Conservation (phyloP, 2,888 invertebrate species). For the Sesia apiformis region DNA sequence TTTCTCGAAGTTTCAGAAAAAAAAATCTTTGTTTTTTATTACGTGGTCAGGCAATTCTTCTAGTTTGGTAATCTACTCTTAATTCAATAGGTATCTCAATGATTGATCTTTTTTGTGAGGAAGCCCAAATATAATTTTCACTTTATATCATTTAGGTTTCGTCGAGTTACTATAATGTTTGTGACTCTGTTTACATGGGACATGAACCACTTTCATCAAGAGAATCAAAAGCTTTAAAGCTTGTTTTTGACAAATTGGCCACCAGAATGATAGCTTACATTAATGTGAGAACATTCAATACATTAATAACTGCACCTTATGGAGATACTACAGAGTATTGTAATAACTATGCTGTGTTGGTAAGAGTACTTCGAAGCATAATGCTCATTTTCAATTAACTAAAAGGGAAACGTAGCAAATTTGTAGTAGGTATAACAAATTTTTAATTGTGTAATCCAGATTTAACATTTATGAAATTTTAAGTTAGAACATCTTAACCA, state of each 20-base stretch:
- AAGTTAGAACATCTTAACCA: too few relatives aligned
- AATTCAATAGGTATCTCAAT: too few relatives aligned
- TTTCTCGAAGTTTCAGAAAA: too few relatives aligned
- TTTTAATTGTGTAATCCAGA: too few relatives aligned
- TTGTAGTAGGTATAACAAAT: too few relatives aligned
- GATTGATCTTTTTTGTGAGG: too few relatives aligned
- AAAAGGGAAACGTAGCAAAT: too few relatives aligned
- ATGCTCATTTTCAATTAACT: too few relatives aligned
- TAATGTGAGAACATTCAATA: constrained; percentile 45
- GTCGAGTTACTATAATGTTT: constrained; percentile 24
- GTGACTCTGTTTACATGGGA: constrained; percentile 39
- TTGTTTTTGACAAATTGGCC: constrained; percentile 36
- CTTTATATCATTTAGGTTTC: constrained; percentile 2
- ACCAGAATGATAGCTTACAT: constrained; percentile 42
- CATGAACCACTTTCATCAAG: constrained; percentile 37
- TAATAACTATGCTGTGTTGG: constrained; percentile 45
- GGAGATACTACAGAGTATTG: constrained; percentile 17
- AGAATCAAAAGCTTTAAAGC: constrained; percentile 39
- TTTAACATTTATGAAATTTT: too few relatives aligned
- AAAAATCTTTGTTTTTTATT: too few relatives aligned
- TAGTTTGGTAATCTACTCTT: too few relatives aligned
- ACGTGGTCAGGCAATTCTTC: too few relatives aligned
- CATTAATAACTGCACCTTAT: constrained; percentile 47
- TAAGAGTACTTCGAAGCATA: constrained; percentile 16
- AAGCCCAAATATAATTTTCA: neutral